A percentile compares a stretch with the other conserved stretches of the same genome.
Evolutionary conservation across 2,113 vertebrate genomes (phyloP).

Genomic region (Nothocercus julius): DNA sequence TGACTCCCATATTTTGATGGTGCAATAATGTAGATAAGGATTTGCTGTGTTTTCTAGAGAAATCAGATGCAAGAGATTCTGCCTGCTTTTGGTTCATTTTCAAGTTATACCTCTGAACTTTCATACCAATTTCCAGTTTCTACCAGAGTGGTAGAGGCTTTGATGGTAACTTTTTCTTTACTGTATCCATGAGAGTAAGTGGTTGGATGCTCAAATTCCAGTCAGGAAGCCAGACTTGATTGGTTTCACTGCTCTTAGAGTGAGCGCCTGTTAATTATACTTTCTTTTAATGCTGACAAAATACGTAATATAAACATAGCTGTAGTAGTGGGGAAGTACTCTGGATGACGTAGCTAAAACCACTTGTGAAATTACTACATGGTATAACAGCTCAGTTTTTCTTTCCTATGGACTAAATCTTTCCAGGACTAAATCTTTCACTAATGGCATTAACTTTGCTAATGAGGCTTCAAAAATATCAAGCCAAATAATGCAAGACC

Average conservation of each 20-base stretch:
- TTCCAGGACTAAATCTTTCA: background rate
- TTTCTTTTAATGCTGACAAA: background rate
- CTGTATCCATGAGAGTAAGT: background rate
- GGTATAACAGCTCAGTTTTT: background rate
- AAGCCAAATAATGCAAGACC: background rate
- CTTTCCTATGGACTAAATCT: background rate
- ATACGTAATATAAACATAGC: background rate
- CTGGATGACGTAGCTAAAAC: background rate
- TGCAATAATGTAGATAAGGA: background rate
- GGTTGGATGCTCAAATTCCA: background rate
- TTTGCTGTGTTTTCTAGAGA: background rate
- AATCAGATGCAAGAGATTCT: background rate
- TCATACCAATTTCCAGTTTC: background rate
- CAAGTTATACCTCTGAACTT: background rate
- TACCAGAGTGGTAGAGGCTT: background rate
- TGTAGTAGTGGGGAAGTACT: background rate
- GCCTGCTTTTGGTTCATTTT: background rate
- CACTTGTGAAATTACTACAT: background rate
- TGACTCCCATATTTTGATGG: background rate
- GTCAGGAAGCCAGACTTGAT: background rate
- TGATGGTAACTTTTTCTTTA: background rate
- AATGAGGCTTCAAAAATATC: slow-evolving; percentile 9
- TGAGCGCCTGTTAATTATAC: background rate
- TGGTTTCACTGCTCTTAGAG: background rate
- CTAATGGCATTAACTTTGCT: background rate